A percentile compares a stretch with the other conserved stretches of the same genome.
Evolutionary conservation across 2,888 invertebrate species (phyloP).

Genomic region (Agapetus fuscipes): DNA sequence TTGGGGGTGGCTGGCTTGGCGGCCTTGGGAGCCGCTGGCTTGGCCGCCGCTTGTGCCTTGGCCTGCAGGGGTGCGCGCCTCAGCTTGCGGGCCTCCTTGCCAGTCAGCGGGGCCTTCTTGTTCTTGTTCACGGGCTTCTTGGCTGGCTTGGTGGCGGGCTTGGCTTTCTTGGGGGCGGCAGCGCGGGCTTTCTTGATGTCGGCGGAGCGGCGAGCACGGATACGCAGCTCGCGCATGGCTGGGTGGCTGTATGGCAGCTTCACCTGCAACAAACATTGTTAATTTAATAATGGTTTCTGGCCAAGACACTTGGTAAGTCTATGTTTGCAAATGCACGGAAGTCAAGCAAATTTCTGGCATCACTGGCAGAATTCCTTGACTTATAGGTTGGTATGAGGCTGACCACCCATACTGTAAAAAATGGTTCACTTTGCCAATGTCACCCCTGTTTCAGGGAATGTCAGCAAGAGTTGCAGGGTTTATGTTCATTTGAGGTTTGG

Average conservation of each 20-base stretch:
- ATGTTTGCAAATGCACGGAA: too few species aligned
- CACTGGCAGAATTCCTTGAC: too few species aligned
- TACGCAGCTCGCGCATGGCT: constrained; percentile 40
- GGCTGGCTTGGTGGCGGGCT: constrained; percentile 30
- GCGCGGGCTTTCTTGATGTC: constrained; percentile 42
- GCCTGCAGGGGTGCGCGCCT: constrained; percentile 12
- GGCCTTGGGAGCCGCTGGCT: constrained; percentile 23
- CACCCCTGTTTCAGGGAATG: too few species aligned
- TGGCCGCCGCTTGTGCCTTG: constrained; percentile 23
- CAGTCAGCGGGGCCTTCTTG: constrained; percentile 38
- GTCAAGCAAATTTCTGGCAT: too few species aligned
- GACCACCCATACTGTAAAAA: background rate
- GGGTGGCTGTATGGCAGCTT: constrained; percentile 37
- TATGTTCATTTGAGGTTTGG: too few species aligned
- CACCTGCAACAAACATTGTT: constrained; percentile 30
- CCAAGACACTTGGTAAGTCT: too few species aligned
- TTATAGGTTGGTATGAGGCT: too few species aligned
- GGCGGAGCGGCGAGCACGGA: constrained; percentile 42
- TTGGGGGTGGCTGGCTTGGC: constrained; percentile 19
- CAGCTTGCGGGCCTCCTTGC: constrained; percentile 25
- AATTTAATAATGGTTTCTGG: too few species aligned
- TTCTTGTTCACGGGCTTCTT: constrained; percentile 32
- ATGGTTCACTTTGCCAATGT: too few species aligned
- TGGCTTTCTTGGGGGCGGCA: constrained; percentile 34
- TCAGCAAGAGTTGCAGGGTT: too few species aligned